phyloP scores from a whole-genome alignment of 2,113 vertebrate species.

The Archocentrus centrarchus region DNA sequence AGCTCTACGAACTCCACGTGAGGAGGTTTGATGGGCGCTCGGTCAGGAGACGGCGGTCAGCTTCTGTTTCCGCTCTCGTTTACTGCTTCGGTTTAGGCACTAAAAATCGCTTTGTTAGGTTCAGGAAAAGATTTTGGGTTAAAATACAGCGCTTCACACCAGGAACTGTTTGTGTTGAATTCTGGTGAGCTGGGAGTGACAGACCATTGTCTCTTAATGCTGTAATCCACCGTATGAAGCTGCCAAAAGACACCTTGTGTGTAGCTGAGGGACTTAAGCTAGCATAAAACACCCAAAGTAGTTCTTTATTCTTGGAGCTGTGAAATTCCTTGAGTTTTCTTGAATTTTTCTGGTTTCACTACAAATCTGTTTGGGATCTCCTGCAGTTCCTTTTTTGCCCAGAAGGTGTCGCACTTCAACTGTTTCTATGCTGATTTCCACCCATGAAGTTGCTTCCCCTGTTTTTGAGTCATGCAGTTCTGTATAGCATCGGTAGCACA shows the following conservation, averaged over 20 bases:
- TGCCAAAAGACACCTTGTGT: neutral
- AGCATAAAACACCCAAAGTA: neutral
- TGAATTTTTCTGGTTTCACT: neutral
- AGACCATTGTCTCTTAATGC: neutral
- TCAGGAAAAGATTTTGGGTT: neutral
- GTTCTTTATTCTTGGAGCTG: neutral
- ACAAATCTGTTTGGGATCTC: neutral
- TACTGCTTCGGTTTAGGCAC: neutral
- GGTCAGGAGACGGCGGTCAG: neutral
- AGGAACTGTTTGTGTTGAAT: neutral
- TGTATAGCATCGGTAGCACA: neutral
- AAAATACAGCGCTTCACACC: neutral
- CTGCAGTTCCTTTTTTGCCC: slow-evolving; percentile 4
- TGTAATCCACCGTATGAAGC: neutral
- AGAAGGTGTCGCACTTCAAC: slow-evolving; percentile 15
- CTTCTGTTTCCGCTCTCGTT: neutral
- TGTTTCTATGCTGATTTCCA: neutral
- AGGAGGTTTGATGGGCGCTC: neutral
- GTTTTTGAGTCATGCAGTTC: neutral
- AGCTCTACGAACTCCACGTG: neutral
- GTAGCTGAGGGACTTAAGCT: neutral
- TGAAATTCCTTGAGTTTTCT: no score
- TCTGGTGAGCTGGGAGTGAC: neutral
- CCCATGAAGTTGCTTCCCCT: neutral
- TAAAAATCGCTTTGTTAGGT: neutral